Conservation (phyloP, 2,888 invertebrate genomes). For the Fissipunctia ypsillon region DNA sequence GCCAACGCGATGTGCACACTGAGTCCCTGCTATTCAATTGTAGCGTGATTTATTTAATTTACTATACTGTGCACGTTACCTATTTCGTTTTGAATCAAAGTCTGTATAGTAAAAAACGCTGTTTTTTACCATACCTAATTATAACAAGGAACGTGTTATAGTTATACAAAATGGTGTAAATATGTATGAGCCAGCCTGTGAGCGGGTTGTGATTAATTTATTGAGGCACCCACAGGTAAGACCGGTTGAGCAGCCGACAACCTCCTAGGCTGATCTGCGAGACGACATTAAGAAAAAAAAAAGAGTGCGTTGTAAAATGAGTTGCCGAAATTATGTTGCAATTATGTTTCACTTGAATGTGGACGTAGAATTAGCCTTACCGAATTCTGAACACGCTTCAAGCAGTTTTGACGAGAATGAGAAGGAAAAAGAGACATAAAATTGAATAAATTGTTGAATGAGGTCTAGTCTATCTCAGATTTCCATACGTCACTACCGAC, state of each 20-base stretch:
- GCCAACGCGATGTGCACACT: conserved; percentile 46
- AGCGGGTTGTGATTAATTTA: too few relatives aligned
- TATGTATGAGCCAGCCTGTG: too few relatives aligned
- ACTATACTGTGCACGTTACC: conserved; percentile 8
- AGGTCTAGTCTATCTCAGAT: conserved; percentile 2
- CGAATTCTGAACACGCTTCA: too few relatives aligned
- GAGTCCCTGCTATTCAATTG: conserved; percentile 43
- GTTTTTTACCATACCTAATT: background rate
- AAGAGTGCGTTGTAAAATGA: background rate
- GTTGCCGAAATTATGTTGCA: background rate
- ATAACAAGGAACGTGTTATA: background rate
- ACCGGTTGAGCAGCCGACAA: too few relatives aligned
- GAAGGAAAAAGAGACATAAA: background rate
- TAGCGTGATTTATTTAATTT: conserved; percentile 53
- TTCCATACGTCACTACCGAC: background rate
- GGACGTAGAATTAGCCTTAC: background rate
- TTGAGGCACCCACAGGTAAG: too few relatives aligned
- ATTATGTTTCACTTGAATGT: background rate
- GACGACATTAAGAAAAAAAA: too few relatives aligned
- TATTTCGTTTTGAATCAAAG: conserved; percentile 12
- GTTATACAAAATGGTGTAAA: background rate
- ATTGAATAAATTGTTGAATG: background rate
- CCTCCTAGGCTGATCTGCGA: too few relatives aligned
- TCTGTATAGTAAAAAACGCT: background rate
- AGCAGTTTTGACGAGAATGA: background rate